Percentiles rank a stretch among this genome's conserved stretches.
phyloP scores from a whole-genome alignment of 2,888 invertebrate genomes.

The Melanostoma mellinum region DNA sequence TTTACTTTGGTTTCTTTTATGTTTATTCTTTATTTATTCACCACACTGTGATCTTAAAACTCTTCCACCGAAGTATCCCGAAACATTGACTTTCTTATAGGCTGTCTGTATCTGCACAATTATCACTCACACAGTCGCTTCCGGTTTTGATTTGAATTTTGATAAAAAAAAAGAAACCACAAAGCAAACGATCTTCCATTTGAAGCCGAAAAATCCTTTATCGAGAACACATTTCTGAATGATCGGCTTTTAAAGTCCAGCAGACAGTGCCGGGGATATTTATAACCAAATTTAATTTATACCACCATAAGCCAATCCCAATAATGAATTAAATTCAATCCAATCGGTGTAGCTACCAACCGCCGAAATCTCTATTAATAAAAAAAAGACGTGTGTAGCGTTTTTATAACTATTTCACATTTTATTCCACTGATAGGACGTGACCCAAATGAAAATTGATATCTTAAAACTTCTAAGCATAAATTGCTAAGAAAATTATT shows the following conservation, averaged over 20 bases:
- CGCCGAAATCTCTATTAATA: slow-evolving; percentile 10
- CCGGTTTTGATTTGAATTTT: slow-evolving; percentile 35
- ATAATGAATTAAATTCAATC: no score
- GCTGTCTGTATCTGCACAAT: not conserved
- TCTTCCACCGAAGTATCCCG: no score
- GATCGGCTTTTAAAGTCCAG: no score
- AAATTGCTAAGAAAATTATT: not conserved
- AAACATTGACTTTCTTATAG: no score
- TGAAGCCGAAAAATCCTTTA: no score
- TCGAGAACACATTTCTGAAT: not conserved
- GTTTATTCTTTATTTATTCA: not conserved
- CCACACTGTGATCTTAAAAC: no score
- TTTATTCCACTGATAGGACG: slow-evolving; percentile 21
- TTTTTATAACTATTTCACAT: not conserved
- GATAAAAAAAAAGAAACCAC: slow-evolving; percentile 15
- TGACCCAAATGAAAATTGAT: slow-evolving; percentile 45
- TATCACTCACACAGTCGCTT: slow-evolving; percentile 27
- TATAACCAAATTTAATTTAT: slow-evolving; percentile 20
- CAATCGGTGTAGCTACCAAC: not conserved
- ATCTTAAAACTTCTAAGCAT: slow-evolving; percentile 1
- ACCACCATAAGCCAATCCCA: not conserved
- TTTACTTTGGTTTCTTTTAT: not conserved
- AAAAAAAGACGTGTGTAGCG: slow-evolving; percentile 18
- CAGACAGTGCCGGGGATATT: not conserved
- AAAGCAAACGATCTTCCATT: not conserved